These are phyloP conservation scores for Dreissena rostriformis DNA, from an alignment of 1,140 invertebrate genomes.

Conservation along the genomic window DNA sequence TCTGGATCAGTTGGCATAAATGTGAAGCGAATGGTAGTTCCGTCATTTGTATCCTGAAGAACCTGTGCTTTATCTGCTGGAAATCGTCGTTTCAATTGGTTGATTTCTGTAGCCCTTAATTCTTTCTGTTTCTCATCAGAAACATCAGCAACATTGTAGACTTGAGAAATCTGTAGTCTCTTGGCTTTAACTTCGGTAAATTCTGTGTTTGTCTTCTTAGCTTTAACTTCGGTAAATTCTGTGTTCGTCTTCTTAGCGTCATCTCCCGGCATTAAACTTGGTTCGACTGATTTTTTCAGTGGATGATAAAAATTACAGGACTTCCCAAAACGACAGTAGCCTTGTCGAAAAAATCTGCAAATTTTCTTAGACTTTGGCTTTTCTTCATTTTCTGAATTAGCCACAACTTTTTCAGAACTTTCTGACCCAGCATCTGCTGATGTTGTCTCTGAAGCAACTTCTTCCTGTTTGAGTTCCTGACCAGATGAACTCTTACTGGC, in stretches of 20 bases:
- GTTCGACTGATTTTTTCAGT: background rate
- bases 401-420: background rate
- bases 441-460: too few species aligned
- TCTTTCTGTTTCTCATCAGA: constrained; percentile 54
- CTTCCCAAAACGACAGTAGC: constrained; percentile 65
- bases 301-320: constrained; percentile 65
- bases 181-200: constrained; percentile 1
- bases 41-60: constrained; percentile 55
- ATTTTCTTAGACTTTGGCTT: constrained; percentile 12
- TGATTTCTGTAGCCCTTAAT: constrained; percentile 67
- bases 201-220: background rate
- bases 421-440: background rate
- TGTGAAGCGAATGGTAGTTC: constrained; percentile 54
- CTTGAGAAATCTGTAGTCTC: constrained; percentile 40
- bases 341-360: constrained; percentile 59
- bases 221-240: background rate
- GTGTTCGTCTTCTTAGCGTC: background rate
- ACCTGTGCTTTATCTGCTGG: constrained; percentile 57
- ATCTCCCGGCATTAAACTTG: background rate
- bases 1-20: constrained; percentile 75
- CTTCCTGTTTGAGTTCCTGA: too few species aligned
- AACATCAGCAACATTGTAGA: constrained; percentile 24
- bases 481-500: too few species aligned
- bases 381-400: constrained; percentile 27
- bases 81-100: constrained; percentile 68